phyloP scores from a whole-genome alignment of 2,113 vertebrate genomes.

The Paramormyrops kingsleyae region DNA sequence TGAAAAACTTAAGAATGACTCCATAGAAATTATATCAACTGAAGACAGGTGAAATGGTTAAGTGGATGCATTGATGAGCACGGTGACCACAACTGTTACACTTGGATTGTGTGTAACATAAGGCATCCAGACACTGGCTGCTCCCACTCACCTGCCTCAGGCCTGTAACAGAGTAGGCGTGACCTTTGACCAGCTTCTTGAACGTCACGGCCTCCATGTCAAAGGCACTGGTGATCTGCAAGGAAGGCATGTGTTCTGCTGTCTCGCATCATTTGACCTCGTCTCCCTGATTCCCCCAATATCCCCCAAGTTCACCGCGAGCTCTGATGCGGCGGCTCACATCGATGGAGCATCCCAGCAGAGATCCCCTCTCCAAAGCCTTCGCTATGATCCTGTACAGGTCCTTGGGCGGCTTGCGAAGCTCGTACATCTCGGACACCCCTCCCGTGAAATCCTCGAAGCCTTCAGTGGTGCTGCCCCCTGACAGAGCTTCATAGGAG shows the following conservation, averaged over 20 bases:
- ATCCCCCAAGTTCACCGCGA: neutral
- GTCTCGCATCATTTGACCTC: neutral
- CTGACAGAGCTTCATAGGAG: slow-evolving; percentile 76
- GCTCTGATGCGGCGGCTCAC: slow-evolving; percentile 48
- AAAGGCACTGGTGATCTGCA: slow-evolving; percentile 65
- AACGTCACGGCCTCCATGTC: slow-evolving; percentile 78
- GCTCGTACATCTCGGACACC: slow-evolving; percentile 69
- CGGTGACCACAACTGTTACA: neutral
- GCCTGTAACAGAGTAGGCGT: slow-evolving; percentile 81
- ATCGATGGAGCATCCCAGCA: slow-evolving; percentile 84
- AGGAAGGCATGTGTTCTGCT: neutral
- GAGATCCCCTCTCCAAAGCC: slow-evolving; percentile 69
- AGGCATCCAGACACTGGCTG: neutral
- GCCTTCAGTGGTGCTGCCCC: slow-evolving; percentile 79
- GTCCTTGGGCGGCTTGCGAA: slow-evolving; percentile 61
- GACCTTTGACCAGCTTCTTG: slow-evolving; percentile 84
- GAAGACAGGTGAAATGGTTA: neutral
- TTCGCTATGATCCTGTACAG: slow-evolving; percentile 69
- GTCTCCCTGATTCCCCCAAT: no score
- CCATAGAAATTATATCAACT: neutral
- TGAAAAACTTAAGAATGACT: neutral
- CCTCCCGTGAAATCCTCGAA: slow-evolving; percentile 88
- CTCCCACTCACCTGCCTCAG: slow-evolving; percentile 64
- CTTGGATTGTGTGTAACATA: neutral
- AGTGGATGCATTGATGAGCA: neutral